Base-by-base conservation (phyloP, 37 sponge, comb jelly and placozoan species). In the Agelas oroides region DNA sequence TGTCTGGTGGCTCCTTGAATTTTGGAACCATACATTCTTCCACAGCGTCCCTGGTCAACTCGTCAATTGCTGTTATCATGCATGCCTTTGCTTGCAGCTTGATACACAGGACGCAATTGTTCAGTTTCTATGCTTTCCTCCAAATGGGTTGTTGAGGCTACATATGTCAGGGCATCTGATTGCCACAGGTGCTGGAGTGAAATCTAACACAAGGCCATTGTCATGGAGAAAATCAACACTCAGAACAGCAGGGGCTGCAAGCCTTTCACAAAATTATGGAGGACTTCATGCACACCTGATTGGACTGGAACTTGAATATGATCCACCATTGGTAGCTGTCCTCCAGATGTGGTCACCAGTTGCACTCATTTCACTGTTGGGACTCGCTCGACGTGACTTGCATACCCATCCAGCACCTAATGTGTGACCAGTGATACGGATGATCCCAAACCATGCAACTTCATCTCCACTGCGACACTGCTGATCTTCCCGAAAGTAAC, bases 11-110 rank as follows among this genome's bases (percentile, higher is more conserved):
- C 40, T 63, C 59, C 25, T 53, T 35, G 36, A 41, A 80, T 6
- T 15, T 1, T 0, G 83, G 87, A 1, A 91, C 71, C 2, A 54
- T 59, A 81, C 91, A 86, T 37, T 91, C 83, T 23, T 80, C 85
- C 0, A 75, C 68, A 15, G 52, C 36, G 24, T 87, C 75, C 33
- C 39, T 21, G 8, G 24, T 25, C 15, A 24, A 24, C 5, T 61
- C 65, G 0, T 72, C 68, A 17, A 54, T 16, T 14, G 33, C 59
- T 57, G 70, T 27, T 30, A 65, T 38, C 55, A 60, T 41, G 27
- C 86, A 77, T 0, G 54, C 66, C 71, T 54, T 85, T n/a, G 23
- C 23, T 39, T 59, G 12, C 27, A n/a, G 37, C 52, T 31, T 30
- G 24, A 21, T 40, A 72, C 35, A 59, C 39, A 23, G 35, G 66